These are phyloP conservation scores for Pagetopsis macropterus DNA, from an alignment of 2,797 vertebrate genomes.

Conservation along the genomic window DNA sequence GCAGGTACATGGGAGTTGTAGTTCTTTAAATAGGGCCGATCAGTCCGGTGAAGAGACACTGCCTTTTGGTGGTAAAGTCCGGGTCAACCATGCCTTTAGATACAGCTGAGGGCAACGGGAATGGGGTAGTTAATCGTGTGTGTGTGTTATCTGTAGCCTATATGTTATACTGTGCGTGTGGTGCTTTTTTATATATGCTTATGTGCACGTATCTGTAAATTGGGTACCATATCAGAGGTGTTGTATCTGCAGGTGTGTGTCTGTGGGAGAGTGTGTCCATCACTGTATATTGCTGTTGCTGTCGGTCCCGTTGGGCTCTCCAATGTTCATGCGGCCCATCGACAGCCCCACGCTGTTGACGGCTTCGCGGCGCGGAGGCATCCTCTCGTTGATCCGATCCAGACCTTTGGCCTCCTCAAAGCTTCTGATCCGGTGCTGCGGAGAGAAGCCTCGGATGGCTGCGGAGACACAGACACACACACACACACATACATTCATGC, in stretches of 20 bases:
- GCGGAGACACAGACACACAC: constrained; percentile 43
- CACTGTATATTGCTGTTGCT: constrained; percentile 90
- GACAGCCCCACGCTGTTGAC: constrained; percentile 86
- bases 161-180: constrained; percentile 25
- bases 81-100: constrained; percentile 65
- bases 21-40: constrained; percentile 61
- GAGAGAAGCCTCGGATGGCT: constrained; percentile 88
- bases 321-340: constrained; percentile 87
- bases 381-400: constrained; percentile 88
- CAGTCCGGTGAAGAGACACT: constrained; percentile 60
- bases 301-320: constrained; percentile 87
- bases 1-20: constrained; percentile 65
- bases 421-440: constrained; percentile 87
- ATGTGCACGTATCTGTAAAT: constrained; percentile 74
- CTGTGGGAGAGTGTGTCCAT: constrained; percentile 58
- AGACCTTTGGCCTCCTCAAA: constrained; percentile 88
- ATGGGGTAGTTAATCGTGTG: constrained; percentile 44
- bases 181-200: constrained; percentile 45
- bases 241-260: constrained; percentile 56
- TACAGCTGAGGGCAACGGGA: constrained; percentile 64
- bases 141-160: constrained; percentile 45
- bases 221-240: constrained; percentile 53
- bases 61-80: constrained; percentile 69
- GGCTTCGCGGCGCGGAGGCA: constrained; percentile 84
- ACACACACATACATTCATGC: constrained; percentile 13